phyloP scores from a whole-genome alignment of 2,113 vertebrate species.

The Nannospalax galili region DNA sequence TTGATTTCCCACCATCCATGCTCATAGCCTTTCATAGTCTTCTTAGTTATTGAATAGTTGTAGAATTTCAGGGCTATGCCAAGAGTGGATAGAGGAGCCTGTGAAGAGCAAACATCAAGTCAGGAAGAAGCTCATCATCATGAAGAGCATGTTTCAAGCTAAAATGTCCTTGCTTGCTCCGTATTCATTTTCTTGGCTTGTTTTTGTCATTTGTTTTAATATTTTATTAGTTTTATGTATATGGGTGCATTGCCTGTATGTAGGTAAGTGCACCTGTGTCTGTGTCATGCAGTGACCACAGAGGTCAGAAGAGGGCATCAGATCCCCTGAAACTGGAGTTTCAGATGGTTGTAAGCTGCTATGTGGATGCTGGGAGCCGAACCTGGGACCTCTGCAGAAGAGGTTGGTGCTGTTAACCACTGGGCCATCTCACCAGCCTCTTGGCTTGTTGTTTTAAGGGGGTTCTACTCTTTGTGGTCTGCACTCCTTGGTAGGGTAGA shows the following conservation, averaged over 20 bases:
- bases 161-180: neutral
- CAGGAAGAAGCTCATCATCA: constrained; percentile 18
- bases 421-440: too few relatives aligned
- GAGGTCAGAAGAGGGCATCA: too few relatives aligned
- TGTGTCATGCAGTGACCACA: too few relatives aligned
- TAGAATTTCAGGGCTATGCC: constrained; percentile 94
- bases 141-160: neutral
- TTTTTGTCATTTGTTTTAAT: too few relatives aligned
- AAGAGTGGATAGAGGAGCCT: constrained; percentile 88
- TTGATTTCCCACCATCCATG: constrained; percentile 98
- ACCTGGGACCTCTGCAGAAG: too few relatives aligned
- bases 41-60: constrained; percentile 92
- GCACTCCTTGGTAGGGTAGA: neutral
- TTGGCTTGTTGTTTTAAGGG: neutral
- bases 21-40: constrained; percentile 92
- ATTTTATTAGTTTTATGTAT: too few relatives aligned
- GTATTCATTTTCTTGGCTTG: neutral
- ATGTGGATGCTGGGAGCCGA: too few relatives aligned
- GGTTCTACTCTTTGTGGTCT: neutral
- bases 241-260: too few relatives aligned
- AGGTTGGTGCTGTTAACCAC: too few relatives aligned
- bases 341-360: too few relatives aligned
- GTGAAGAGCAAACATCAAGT: constrained; percentile 66
- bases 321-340: too few relatives aligned
- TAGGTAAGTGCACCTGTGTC: too few relatives aligned